Conservation (phyloP, 2,888 invertebrate genomes). For the Sinotaia quadrata region DNA sequence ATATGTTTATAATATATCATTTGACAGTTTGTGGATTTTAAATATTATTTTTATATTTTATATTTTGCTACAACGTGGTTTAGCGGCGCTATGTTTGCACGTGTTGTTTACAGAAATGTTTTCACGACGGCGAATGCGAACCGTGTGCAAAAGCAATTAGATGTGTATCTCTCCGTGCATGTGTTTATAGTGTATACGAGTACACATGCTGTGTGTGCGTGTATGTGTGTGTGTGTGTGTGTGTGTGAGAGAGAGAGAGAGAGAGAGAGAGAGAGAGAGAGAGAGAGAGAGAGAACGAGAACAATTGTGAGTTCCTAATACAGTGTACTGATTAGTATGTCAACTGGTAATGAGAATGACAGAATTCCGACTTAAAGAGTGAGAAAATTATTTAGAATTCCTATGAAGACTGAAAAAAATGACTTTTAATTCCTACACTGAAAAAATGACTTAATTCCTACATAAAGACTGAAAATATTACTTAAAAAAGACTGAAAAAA, state of each 20-base stretch:
- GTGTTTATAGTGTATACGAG: background rate
- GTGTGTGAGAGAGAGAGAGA: background rate
- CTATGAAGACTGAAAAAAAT: no score
- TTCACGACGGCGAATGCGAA: no score
- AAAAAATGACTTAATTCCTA: no score
- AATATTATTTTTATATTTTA: no score
- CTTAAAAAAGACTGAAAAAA: no score
- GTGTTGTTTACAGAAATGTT: no score
- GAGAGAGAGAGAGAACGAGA: conserved; percentile 11
- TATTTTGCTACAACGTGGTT: background rate
- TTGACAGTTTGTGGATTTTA: no score
- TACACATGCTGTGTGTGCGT: background rate
- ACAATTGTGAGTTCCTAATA: background rate
- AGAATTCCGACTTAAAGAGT: background rate
- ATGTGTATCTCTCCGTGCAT: background rate
- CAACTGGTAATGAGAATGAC: conserved; percentile 4
- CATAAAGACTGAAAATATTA: no score
- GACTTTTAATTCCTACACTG: no score
- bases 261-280: background rate
- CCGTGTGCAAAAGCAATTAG: no score
- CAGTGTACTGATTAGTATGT: background rate
- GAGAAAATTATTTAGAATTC: background rate
- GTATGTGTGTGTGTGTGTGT: background rate
- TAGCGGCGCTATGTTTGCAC: background rate
- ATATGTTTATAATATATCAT: no score